Conservation (phyloP, 2,113 vertebrate genomes). For the Fulmarus glacialis region DNA sequence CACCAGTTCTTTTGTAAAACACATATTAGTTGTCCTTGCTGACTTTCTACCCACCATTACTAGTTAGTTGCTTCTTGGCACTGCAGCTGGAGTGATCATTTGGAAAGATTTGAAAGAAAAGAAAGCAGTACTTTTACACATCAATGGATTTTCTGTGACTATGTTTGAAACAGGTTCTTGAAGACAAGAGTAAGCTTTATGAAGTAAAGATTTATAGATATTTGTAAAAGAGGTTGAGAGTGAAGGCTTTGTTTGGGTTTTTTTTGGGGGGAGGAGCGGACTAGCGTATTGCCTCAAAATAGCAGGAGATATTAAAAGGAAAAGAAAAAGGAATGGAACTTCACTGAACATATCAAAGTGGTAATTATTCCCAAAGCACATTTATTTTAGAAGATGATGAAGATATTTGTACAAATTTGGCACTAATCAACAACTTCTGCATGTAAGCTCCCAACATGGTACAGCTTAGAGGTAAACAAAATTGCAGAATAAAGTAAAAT, state of each 20-base stretch:
- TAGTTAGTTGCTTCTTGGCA: neutral
- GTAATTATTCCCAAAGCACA: neutral
- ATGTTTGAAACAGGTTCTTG: neutral
- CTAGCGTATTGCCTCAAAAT: neutral
- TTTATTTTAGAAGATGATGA: neutral
- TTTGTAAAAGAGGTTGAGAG: neutral
- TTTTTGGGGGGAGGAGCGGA: accelerated
- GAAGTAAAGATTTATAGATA: neutral
- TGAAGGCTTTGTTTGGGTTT: neutral
- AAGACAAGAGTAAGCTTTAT: neutral
- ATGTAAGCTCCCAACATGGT: neutral
- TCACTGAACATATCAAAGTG: neutral
- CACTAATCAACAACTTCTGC: neutral
- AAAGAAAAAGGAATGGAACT: neutral
- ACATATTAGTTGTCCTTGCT: neutral
- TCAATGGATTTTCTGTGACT: neutral
- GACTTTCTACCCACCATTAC: neutral
- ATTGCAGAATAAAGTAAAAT: neutral
- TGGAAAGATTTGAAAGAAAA: neutral
- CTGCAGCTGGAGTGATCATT: neutral
- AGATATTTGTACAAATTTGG: neutral
- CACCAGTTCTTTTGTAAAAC: neutral
- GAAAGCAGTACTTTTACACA: neutral
- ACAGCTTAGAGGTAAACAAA: neutral
- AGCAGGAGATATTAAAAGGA: neutral